Conservation (phyloP, 2,113 vertebrate species). For the Dendropsophus ebraccatus region DNA sequence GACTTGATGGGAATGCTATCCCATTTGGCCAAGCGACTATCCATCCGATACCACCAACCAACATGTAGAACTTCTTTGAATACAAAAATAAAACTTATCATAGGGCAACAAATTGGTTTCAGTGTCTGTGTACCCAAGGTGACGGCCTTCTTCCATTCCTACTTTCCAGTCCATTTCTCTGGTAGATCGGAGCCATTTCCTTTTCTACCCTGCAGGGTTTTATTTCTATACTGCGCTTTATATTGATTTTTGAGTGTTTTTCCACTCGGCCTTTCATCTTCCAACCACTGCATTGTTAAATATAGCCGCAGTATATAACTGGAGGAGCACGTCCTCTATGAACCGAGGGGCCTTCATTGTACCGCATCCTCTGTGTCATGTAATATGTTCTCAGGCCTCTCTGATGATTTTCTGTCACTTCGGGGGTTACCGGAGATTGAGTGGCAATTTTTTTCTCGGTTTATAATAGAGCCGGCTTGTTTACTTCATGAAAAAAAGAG, state of each 20-base stretch:
- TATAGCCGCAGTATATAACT: neutral
- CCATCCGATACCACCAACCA: no score
- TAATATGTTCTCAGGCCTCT: neutral
- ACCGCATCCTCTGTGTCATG: neutral
- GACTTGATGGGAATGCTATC: no score
- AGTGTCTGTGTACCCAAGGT: neutral
- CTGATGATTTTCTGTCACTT: conserved; percentile 35
- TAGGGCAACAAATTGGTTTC: neutral
- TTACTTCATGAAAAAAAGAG: conserved; percentile 44
- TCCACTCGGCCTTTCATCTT: neutral
- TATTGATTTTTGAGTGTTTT: conserved; percentile 20
- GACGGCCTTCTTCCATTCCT: neutral
- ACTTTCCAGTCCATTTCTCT: neutral
- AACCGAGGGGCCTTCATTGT: neutral
- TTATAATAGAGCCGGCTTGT: conserved; percentile 64
- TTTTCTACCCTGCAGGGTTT: neutral
- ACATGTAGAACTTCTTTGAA: neutral
- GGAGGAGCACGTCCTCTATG: neutral
- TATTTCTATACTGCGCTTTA: neutral
- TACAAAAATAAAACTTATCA: neutral
- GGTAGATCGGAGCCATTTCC: neutral
- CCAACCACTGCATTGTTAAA: neutral
- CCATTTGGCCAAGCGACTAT: no score
- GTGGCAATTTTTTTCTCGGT: conserved; percentile 52
- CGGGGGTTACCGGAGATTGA: conserved; percentile 43